phyloP scores from a whole-genome alignment of 2,888 invertebrate species.

The Tetanocera ferruginea region DNA sequence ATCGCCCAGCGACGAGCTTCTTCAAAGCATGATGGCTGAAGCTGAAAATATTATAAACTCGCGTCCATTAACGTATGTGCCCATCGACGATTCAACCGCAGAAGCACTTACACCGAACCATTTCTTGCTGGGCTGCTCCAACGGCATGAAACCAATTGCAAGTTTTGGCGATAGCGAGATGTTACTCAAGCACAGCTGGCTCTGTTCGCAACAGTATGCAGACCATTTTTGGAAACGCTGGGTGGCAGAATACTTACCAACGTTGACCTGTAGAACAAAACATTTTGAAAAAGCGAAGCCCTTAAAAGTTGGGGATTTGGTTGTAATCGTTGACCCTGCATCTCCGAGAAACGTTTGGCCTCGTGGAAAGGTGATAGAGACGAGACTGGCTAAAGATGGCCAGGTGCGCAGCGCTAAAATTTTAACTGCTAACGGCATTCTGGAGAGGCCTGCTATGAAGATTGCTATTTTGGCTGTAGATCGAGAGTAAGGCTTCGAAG shows the following conservation, averaged over 20 bases:
- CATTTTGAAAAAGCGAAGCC: constrained; percentile 44
- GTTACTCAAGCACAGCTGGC: constrained; percentile 31
- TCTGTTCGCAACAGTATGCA: constrained; percentile 38
- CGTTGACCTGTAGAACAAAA: constrained; percentile 40
- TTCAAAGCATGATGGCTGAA: not conserved
- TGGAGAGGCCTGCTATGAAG: constrained; percentile 36
- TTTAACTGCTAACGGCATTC: constrained; percentile 31
- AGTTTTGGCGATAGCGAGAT: constrained; percentile 18
- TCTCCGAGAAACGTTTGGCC: constrained; percentile 43
- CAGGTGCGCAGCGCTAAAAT: constrained; percentile 38
- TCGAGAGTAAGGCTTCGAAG: too few species aligned
- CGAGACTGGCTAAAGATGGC: constrained; percentile 35
- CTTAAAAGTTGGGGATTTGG: constrained; percentile 41
- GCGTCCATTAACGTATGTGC: not conserved
- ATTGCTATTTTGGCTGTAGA: constrained; percentile 45
- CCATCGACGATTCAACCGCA: not conserved
- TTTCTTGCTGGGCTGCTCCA: constrained; percentile 40
- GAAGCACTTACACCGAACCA: constrained; percentile 42
- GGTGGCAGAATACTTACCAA: constrained; percentile 41
- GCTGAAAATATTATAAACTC: not conserved
- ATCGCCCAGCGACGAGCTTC: not conserved
- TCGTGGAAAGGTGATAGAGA: constrained; percentile 39
- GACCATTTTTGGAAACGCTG: constrained; percentile 43
- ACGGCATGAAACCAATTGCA: too few species aligned
- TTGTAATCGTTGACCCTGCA: constrained; percentile 43